Evolutionary conservation across 2,113 vertebrate species (phyloP).

Genomic region (Myocastor coypus): DNA sequence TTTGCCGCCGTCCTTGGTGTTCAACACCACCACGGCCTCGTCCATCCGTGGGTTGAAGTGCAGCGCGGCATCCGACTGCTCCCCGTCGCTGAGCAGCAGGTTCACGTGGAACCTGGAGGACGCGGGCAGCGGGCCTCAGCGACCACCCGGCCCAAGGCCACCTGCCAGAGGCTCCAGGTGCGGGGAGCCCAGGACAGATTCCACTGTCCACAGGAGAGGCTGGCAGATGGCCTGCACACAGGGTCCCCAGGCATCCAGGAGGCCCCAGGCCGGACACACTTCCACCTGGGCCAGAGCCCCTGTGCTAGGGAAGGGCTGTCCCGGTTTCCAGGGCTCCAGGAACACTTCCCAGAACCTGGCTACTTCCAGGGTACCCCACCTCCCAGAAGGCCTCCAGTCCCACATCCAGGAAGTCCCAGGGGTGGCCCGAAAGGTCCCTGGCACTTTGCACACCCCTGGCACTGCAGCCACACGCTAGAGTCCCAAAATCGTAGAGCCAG

Average conservation of each 20-base stretch:
- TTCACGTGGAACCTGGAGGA: conserved; percentile 84
- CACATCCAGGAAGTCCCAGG: too few relatives aligned
- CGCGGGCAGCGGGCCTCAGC: not conserved
- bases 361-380: too few relatives aligned
- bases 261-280: not conserved
- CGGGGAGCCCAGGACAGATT: not conserved
- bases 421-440: too few relatives aligned
- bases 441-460: too few relatives aligned
- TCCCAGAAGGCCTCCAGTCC: too few relatives aligned
- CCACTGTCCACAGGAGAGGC: not conserved
- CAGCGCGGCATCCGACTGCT: conserved; percentile 65
- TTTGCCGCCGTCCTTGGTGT: conserved; percentile 80
- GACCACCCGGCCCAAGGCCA: not conserved
- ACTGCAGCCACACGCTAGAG: too few relatives aligned
- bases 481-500: too few relatives aligned
- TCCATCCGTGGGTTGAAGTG: conserved; percentile 85
- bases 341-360: too few relatives aligned
- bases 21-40: conserved; percentile 84
- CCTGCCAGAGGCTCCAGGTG: not conserved
- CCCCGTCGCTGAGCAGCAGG: conserved; percentile 80
- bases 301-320: accelerated
- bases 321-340: not conserved
- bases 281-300: not conserved
- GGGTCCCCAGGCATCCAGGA: not conserved
- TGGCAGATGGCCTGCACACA: not conserved